phyloP scores from a whole-genome alignment of 2,888 invertebrate species.

The Eremobia ochroleuca region DNA sequence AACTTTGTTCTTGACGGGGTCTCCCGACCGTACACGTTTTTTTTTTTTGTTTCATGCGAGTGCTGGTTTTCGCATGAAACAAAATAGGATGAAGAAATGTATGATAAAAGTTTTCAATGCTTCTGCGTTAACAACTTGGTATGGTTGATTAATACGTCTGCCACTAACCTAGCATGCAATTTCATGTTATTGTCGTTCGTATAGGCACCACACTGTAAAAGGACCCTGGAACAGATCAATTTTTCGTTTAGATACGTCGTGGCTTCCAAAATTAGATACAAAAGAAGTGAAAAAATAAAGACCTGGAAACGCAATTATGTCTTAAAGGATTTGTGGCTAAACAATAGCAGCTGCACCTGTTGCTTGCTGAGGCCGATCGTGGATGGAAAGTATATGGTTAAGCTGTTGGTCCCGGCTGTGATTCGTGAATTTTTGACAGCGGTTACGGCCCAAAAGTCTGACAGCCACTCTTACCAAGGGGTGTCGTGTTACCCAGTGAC shows the following conservation, averaged over 20 bases:
- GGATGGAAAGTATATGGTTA: too few species aligned
- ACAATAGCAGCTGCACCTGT: too few species aligned
- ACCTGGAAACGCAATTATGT: background rate
- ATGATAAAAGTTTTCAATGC: background rate
- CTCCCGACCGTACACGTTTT: background rate
- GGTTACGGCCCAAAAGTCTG: background rate
- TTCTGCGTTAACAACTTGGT: background rate
- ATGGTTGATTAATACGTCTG: background rate
- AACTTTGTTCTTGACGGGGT: too few species aligned
- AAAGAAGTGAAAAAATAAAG: background rate
- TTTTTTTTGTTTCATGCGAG: background rate
- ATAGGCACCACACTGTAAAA: background rate
- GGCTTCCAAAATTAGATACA: background rate
- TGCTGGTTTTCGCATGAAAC: background rate
- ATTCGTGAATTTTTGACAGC: background rate
- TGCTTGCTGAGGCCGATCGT: too few species aligned
- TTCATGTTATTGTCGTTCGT: background rate
- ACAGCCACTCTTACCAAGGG: background rate
- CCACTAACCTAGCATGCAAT: slow-evolving; percentile 6
- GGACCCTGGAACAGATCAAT: background rate
- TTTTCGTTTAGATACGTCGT: background rate
- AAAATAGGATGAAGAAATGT: background rate
- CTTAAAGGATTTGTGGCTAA: too few species aligned
- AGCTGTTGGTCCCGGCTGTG: background rate
- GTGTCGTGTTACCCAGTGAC: background rate